Conservation (phyloP, 2,888 invertebrate genomes). For the Capitulum mitella region DNA sequence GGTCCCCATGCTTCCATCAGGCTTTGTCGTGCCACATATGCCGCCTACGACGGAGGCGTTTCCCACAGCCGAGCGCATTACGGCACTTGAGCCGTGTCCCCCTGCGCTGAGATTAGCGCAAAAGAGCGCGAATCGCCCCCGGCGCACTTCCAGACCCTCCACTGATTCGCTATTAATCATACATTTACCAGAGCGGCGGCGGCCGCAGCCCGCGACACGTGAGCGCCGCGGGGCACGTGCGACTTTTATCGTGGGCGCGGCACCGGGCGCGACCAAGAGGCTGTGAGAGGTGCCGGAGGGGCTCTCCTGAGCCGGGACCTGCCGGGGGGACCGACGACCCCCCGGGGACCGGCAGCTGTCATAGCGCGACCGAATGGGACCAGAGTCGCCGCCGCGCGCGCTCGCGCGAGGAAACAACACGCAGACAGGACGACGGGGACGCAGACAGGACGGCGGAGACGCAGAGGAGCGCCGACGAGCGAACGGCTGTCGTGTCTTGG, state of each 20-base stretch:
- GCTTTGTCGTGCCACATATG: too few relatives aligned
- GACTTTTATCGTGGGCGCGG: too few relatives aligned
- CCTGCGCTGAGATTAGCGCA: constrained; percentile 2
- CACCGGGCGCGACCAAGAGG: neutral
- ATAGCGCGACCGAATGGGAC: neutral
- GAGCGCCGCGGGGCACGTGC: neutral
- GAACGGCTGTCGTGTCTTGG: too few relatives aligned
- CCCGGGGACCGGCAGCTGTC: neutral
- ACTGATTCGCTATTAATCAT: constrained; percentile 13
- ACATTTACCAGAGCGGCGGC: neutral
- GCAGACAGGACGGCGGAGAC: too few relatives aligned
- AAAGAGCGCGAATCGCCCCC: neutral
- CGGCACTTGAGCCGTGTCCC: neutral
- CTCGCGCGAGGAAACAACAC: too few relatives aligned
- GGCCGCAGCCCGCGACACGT: neutral
- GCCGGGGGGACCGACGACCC: neutral
- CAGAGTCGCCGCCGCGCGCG: neutral
- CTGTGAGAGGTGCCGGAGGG: neutral
- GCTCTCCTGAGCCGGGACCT: neutral
- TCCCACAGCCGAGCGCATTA: neutral
- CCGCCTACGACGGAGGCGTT: neutral
- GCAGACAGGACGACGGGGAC: too few relatives aligned
- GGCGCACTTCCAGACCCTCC: neutral
- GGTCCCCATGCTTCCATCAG: too few relatives aligned
- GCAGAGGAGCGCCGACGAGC: too few relatives aligned